Evolutionary conservation across 2,888 invertebrate genomes (phyloP).

Genomic region (Rhingia rostrata): DNA sequence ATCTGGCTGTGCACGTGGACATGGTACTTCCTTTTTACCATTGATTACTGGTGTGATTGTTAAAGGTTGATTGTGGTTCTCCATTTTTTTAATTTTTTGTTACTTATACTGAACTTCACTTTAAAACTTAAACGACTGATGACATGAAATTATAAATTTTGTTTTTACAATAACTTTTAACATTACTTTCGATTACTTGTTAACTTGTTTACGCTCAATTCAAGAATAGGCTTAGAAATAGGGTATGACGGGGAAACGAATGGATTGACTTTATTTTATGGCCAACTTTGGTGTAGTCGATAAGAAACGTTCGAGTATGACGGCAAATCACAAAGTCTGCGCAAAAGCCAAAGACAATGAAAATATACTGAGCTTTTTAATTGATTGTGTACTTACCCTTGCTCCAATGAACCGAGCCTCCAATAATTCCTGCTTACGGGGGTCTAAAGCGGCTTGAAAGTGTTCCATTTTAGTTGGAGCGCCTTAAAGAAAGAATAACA

Average conservation of each 20-base stretch:
- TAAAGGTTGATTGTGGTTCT: constrained; percentile 76
- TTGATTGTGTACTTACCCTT: constrained; percentile 88
- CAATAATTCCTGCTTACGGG: constrained; percentile 98
- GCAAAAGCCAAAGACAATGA: constrained; percentile 73
- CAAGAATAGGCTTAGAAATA: constrained; percentile 32
- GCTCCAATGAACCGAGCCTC: constrained; percentile 98
- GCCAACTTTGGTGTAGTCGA: constrained; percentile 61
- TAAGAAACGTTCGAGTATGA: constrained; percentile 64
- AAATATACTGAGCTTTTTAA: constrained; percentile 56
- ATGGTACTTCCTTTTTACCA: constrained; percentile 75
- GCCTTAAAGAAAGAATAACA: constrained; percentile 84
- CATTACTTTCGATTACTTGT: constrained; percentile 43
- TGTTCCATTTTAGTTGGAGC: constrained; percentile 98
- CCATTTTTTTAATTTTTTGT: constrained; percentile 49
- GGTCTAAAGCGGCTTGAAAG: constrained; percentile 98
- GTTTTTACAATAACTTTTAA: constrained; percentile 49
- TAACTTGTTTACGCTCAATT: constrained; percentile 38
- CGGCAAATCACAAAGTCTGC: constrained; percentile 70
- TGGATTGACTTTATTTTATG: constrained; percentile 37
- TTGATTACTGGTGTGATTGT: constrained; percentile 81
- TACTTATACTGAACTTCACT: constrained; percentile 50
- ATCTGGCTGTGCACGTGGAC: constrained; percentile 78
- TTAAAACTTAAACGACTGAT: constrained; percentile 54
- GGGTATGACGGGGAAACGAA: constrained; percentile 35
- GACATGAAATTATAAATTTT: constrained; percentile 26